Evolutionary conservation across 2,888 invertebrate genomes (phyloP).

Genomic region (Ectemnius lituratus): DNA sequence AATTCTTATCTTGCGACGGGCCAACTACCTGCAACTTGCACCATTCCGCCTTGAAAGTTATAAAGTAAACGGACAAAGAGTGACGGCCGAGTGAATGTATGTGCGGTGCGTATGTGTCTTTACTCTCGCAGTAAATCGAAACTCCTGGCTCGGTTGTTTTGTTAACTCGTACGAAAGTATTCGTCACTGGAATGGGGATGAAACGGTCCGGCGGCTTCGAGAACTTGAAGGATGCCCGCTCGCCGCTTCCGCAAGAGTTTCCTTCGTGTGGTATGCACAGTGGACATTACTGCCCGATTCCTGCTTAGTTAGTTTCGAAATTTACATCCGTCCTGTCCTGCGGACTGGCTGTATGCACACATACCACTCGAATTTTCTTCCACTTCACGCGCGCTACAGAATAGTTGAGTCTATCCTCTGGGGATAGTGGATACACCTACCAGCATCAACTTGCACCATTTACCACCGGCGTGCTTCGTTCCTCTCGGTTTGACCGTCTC

Average conservation of each 20-base stretch:
- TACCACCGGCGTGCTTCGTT: constrained; percentile 31
- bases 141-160: constrained; percentile 39
- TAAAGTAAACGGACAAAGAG: constrained; percentile 40
- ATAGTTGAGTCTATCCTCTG: constrained; percentile 18
- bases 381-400: constrained; percentile 2
- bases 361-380: constrained; percentile 21
- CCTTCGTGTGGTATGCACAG: constrained; percentile 31
- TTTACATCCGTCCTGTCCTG: constrained; percentile 44
- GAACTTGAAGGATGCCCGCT: constrained; percentile 39
- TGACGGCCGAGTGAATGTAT: background rate
- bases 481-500: constrained; percentile 25
- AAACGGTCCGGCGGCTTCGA: constrained; percentile 14
- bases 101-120: constrained; percentile 18
- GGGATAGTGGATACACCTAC: constrained; percentile 53
- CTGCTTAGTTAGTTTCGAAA: constrained; percentile 46
- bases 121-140: constrained; percentile 17
- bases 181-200: constrained; percentile 13
- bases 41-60: constrained; percentile 13
- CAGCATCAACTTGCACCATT: constrained; percentile 55
- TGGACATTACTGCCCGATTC: constrained; percentile 51
- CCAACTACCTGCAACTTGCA: constrained; percentile 25
- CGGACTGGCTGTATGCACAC: constrained; percentile 12
- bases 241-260: constrained; percentile 36
- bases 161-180: constrained; percentile 49
- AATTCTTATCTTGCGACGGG: constrained; percentile 30